These are phyloP conservation scores for Gavialis gangeticus DNA, from an alignment of 2,113 vertebrate species.

Conservation along the genomic window DNA sequence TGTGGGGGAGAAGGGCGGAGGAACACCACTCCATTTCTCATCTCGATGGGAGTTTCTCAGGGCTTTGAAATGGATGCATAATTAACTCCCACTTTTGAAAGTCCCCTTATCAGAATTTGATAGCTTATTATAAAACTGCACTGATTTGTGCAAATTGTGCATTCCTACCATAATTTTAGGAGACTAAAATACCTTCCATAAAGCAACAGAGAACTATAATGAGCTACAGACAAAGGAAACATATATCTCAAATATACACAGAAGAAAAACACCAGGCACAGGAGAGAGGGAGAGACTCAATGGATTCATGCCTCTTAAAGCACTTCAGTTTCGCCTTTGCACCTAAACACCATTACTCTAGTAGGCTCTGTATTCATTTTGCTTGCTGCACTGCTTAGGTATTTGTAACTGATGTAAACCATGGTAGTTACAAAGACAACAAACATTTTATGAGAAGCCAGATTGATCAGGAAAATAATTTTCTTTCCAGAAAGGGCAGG, in stretches of 20 bases:
- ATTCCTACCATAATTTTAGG: background rate
- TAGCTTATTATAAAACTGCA: background rate
- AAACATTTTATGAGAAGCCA: background rate
- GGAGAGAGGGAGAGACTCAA: background rate
- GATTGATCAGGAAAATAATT: background rate
- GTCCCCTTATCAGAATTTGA: background rate
- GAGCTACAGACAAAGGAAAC: background rate
- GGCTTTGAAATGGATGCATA: conserved; percentile 12
- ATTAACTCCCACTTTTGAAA: background rate
- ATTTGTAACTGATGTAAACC: too few species aligned
- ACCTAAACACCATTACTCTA: background rate
- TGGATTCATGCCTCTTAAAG: background rate
- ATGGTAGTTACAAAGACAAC: conserved; percentile 5
- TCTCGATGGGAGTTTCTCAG: background rate
- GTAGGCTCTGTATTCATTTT: background rate
- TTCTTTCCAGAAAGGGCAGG: background rate
- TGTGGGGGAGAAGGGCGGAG: background rate
- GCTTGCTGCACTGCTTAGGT: too few species aligned
- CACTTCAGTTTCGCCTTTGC: background rate
- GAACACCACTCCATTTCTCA: background rate
- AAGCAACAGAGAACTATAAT: background rate
- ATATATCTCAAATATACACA: background rate
- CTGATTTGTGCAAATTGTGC: conserved; percentile 6
- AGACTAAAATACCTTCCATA: background rate
- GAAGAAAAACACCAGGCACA: background rate